Base-by-base conservation (phyloP, 30 jellyfish, hydroid and myxozoan species). In the Aurelia coerulea region DNA sequence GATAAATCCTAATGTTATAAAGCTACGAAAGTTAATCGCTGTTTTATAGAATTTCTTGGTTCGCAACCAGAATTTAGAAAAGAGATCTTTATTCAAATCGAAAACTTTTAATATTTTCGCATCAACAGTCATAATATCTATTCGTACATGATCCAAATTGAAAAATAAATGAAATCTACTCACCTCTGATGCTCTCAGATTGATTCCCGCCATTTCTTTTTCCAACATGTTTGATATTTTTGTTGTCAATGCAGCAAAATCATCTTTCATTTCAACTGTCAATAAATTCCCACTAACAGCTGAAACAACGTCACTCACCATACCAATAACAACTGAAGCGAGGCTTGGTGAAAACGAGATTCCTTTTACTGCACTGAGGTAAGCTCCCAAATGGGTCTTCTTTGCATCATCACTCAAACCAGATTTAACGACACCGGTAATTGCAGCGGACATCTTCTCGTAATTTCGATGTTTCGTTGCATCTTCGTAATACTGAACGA, bases 401-500 rank as follows among this genome's bases (percentile, higher is more conserved):
- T 83, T 83, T 4, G 58, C n/a, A 12, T 71, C 92, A 46, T 58
- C 51, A 37, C 62, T 62, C 62, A 83, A 39, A 12, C 62, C 80
- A 23, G 86, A 29, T n/a, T 71, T 83, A 13, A 72, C 18, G 35
- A 83, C n/a, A 1, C 86, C 92, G 31, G 14, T 10, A 17, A 83
- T 10, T 13, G 86, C 85, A 32, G n/a, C 34, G 19, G 92, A 62
- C 80, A 83, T 56, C 8, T 78, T 13, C 16, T 63, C 80, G 17
- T 54, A 14, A 16, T 56, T 71, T 16, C 62, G 46, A 10, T 32
- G 46, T 10, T 14, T 19, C 54, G 65, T 7, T 16, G 15, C 8
- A 19, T 62, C 68, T 37, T 34, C 41, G 64, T 31, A 70, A 17
- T 58, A 56, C 12, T 13, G 42, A 16, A 69, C 18, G 65, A 83